Conservation (phyloP, 2,113 vertebrate genomes). For the Numenius arquata region DNA sequence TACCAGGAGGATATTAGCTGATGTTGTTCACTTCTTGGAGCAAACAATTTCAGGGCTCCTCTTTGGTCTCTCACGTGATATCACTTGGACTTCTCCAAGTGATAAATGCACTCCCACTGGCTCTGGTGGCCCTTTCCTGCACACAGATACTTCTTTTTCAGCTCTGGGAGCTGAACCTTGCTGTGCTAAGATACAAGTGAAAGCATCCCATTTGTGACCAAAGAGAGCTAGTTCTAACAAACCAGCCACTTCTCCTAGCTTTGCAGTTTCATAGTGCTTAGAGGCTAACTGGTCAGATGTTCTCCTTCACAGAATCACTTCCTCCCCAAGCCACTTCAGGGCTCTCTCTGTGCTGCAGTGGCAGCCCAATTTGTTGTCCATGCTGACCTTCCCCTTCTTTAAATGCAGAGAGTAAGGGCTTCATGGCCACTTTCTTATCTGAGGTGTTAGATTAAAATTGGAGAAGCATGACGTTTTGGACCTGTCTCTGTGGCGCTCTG, state of each 20-base stretch:
- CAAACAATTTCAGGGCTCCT: neutral
- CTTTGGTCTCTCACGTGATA: neutral
- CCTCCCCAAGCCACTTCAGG: neutral
- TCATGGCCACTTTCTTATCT: neutral
- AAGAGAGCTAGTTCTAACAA: neutral
- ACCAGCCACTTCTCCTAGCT: neutral
- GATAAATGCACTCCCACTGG: neutral
- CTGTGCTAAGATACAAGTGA: neutral
- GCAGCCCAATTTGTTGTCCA: neutral
- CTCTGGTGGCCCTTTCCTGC: neutral
- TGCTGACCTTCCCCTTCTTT: neutral
- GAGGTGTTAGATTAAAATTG: conserved; percentile 4
- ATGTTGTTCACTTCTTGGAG: neutral
- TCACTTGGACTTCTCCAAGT: neutral
- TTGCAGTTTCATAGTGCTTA: neutral
- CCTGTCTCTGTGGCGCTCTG: neutral
- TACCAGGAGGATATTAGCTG: neutral
- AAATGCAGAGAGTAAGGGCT: neutral
- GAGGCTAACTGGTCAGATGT: neutral
- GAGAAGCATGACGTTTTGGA: neutral
- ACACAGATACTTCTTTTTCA: neutral
- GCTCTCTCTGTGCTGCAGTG: neutral
- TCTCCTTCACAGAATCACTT: neutral
- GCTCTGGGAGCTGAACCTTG: neutral
- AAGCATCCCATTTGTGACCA: neutral